phyloP scores from a whole-genome alignment of 2,888 invertebrate genomes.

The Itoplectis maculator region DNA sequence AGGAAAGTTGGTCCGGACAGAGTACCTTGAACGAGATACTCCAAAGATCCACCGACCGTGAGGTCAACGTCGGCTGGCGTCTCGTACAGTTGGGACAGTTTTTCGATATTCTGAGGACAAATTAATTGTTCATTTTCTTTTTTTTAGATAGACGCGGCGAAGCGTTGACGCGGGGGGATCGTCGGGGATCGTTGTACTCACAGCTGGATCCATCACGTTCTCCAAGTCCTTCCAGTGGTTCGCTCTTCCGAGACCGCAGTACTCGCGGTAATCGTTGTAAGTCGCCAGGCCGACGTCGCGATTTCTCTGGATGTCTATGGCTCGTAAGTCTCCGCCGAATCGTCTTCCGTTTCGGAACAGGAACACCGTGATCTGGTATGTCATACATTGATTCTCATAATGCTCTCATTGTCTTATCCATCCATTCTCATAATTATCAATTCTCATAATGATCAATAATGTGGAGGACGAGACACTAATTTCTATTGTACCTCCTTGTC shows the following conservation, averaged over 20 bases:
- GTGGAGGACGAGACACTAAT: slow-evolving; percentile 71
- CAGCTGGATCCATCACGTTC: slow-evolving; percentile 84
- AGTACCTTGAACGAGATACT: slow-evolving; percentile 91
- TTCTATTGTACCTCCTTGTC: slow-evolving; percentile 89
- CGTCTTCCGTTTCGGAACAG: slow-evolving; percentile 89
- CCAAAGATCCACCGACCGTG: slow-evolving; percentile 93
- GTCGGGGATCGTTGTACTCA: slow-evolving; percentile 12
- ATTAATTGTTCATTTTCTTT: slow-evolving; percentile 86
- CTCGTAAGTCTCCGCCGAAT: slow-evolving; percentile 92
- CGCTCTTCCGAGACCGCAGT: slow-evolving; percentile 91
- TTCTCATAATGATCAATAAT: neutral
- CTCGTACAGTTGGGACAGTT: slow-evolving; percentile 88
- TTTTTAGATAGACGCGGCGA: slow-evolving; percentile 57
- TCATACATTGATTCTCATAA: slow-evolving; percentile 1
- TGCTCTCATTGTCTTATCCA: neutral
- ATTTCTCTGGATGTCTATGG: slow-evolving; percentile 94
- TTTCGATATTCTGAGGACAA: slow-evolving; percentile 87
- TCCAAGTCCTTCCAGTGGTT: slow-evolving; percentile 89
- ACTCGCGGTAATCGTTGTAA: slow-evolving; percentile 91
- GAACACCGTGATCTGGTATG: slow-evolving; percentile 87
- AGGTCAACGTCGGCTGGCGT: slow-evolving; percentile 93
- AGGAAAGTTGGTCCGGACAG: slow-evolving; percentile 95
- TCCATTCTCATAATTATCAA: neutral
- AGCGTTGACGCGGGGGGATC: neutral
- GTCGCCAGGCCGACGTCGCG: slow-evolving; percentile 94